Base-by-base conservation (phyloP, 1,140 invertebrate species). In the Physella acuta region DNA sequence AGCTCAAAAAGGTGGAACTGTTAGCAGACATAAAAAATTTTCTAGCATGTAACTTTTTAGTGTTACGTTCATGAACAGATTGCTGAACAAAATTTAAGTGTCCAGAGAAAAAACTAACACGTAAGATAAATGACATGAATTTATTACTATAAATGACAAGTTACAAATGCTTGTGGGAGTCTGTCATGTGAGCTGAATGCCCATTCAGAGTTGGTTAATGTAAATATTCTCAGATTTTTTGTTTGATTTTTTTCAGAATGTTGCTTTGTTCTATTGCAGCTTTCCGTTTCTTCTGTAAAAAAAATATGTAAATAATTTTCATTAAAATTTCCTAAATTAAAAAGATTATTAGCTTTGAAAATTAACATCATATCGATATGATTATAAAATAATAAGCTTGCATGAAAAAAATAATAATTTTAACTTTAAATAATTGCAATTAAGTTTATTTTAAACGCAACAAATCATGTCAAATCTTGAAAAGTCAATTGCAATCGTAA, bases 161-260 rank as follows among this genome's bases (percentile, higher is more conserved):
- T 31, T 4, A 4, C 26, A 60, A 31, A n/a, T 31, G n/a, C n/a
- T n/a, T n/a, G n/a, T n/a, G n/a, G n/a, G n/a, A n/a, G n/a, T n/a
- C n/a, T n/a, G n/a, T n/a, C n/a, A n/a, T n/a, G n/a, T n/a, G n/a
- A n/a, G n/a, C n/a, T n/a, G n/a, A n/a, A n/a, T n/a, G n/a, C n/a
- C n/a, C n/a, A n/a, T n/a, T n/a, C n/a, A n/a, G n/a, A n/a, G n/a
- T n/a, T n/a, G n/a, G n/a, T n/a, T n/a, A n/a, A n/a, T n/a, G n/a
- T n/a, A n/a, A n/a, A n/a, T n/a, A n/a, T n/a, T n/a, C 24, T 68
- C 62, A 72, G 0, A 58, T 59, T 44, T 82, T 84, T 56, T 86
- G 83, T 75, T 87, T 88, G 26, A 87, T 82, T 71, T 87, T 87
- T 75, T 85, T 86, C 55, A 88, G 71, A 39, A 87, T 81, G 69